Evolutionary conservation across 1,140 invertebrate genomes (phyloP), one percentile per base, ranked within the genome.

Genomic region (Apolygus lucorum): DNA sequence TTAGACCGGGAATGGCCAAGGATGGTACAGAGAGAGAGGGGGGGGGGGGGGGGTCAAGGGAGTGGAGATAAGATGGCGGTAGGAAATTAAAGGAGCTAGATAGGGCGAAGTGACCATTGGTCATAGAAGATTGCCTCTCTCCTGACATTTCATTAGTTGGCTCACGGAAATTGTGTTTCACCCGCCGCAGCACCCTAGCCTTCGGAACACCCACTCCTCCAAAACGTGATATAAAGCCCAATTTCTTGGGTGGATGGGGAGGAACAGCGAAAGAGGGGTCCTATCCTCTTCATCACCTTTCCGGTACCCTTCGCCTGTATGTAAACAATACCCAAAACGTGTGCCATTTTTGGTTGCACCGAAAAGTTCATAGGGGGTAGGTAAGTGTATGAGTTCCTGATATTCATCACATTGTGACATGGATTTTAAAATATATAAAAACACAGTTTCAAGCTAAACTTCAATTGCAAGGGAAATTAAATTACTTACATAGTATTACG

Each of bases 31-130:
- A 8, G 34, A 17, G 17, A 4, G 54, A 21, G 26, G 27, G n/a
- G n/a, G 29, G n/a, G 11, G 64, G 64, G 27, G 28, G 63, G 28
- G 64, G 29, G 64, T 28, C n/a, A 34, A 34, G 26, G 64, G 29
- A 34, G 28, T 17, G 28, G 28, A 66, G 64, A 66, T 66, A 66
- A 66, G 64, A 66, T 66, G 64, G 64, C 64, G 64, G 64, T 66
- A 66, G 64, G 64, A 66, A 66, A 66, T 66, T 66, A 66, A 66
- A 66, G 64, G 64, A 66, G 29, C 27, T n/a, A 66, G 64, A 66
- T 66, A 66, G 64, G 64, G 64, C 64, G 64, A 66, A 66, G 64
- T 66, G 64, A 66, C 64, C 64, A 66, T 66, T 66, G 64, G 64
- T 66, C 64, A 66, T 66, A 66, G 64, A 66, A 34, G 64, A 66